These are phyloP conservation scores for Drosophila testacea DNA, from an alignment of 2,888 invertebrate genomes.

Conservation along the genomic window DNA sequence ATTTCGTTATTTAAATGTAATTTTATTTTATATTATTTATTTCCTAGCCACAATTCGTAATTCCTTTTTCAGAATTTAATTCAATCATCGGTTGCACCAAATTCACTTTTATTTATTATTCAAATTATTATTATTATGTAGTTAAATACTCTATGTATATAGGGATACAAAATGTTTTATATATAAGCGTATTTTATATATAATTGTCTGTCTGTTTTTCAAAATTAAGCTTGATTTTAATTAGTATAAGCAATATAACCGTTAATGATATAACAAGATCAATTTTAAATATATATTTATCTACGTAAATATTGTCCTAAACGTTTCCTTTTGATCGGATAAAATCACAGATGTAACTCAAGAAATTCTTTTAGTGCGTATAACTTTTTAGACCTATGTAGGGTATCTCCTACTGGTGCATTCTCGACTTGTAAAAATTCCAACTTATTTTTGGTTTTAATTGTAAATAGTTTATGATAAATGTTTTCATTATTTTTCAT, in stretches of 20 bases:
- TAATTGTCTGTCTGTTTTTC: too few species aligned
- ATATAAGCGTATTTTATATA: too few species aligned
- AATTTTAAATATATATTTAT: too few species aligned
- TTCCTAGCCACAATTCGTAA: conserved; percentile 23
- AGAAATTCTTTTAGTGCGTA: too few species aligned
- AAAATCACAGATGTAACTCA: too few species aligned
- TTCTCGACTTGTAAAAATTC: not conserved
- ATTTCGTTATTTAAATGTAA: conserved; percentile 14
- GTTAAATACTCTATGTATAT: not conserved
- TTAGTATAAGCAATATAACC: not conserved
- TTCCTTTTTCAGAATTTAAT: conserved; percentile 19
- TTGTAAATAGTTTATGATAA: conserved; percentile 19
- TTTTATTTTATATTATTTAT: conserved; percentile 15
- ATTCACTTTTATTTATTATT: conserved; percentile 5
- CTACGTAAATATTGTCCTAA: not conserved
- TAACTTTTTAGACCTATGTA: too few species aligned
- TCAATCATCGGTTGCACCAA: conserved; percentile 17
- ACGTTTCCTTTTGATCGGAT: not conserved
- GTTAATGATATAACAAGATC: too few species aligned
- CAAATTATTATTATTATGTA: conserved; percentile 1
- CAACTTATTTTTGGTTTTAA: conserved; percentile 23
- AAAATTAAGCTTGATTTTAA: too few species aligned
- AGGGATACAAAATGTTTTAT: not conserved
- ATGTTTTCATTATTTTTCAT: conserved; percentile 14
- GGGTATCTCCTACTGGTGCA: not conserved